phyloP scores from a whole-genome alignment of 2,113 vertebrate species.

The Parus major region DNA sequence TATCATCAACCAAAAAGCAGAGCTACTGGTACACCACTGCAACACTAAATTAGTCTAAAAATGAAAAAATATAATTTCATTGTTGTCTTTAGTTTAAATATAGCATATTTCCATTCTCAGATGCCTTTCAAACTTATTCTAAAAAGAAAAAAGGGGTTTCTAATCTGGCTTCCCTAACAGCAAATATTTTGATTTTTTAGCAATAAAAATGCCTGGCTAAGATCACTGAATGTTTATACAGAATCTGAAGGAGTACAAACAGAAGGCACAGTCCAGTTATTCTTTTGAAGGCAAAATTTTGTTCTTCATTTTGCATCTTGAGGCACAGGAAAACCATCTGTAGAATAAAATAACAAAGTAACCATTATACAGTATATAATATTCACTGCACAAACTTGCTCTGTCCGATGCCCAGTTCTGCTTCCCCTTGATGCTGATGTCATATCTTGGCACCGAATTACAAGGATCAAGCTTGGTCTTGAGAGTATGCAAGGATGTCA shows the following conservation, averaged over 20 bases:
- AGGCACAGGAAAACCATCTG: background rate
- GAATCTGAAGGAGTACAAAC: background rate
- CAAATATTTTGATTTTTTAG: background rate
- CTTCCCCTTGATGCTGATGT: background rate
- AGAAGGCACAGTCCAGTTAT: background rate
- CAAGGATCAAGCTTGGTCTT: background rate
- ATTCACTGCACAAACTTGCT: background rate
- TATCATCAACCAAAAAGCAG: background rate
- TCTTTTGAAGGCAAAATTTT: constrained; percentile 5
- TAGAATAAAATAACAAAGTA: background rate
- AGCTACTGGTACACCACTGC: background rate
- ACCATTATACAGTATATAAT: background rate
- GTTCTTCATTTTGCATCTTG: background rate
- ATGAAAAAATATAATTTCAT: background rate
- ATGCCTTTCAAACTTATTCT: background rate
- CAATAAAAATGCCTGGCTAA: background rate
- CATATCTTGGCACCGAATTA: background rate
- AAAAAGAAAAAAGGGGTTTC: background rate
- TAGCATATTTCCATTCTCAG: background rate
- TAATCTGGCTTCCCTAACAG: background rate
- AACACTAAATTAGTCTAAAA: background rate
- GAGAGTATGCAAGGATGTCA: background rate
- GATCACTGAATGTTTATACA: background rate
- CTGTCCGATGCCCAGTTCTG: background rate
- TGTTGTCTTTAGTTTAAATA: background rate